Evolutionary conservation across 2,888 invertebrate species (phyloP).

Genomic region (Alcis repandata): DNA sequence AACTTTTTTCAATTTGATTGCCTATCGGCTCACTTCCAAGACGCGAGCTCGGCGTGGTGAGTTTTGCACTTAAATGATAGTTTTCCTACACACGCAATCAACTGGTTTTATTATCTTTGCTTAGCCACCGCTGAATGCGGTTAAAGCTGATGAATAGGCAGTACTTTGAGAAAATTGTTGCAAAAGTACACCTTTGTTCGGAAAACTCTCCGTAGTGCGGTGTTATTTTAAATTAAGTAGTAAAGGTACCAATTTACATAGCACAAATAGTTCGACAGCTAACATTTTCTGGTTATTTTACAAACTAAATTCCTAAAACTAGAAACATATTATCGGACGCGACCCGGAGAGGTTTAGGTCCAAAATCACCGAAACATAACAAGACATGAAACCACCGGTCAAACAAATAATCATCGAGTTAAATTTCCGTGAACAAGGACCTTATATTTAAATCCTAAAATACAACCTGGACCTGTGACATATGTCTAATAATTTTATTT

Average conservation of each 20-base stretch:
- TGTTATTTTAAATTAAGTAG: slow-evolving; percentile 67
- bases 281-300: slow-evolving; percentile 73
- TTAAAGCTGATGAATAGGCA: slow-evolving; percentile 1
- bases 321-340: slow-evolving; percentile 61
- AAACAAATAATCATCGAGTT: slow-evolving; percentile 1
- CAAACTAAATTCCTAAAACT: slow-evolving; percentile 78
- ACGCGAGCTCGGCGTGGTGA: too few relatives aligned
- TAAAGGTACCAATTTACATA: slow-evolving; percentile 72
- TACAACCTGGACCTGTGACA: slow-evolving; percentile 85
- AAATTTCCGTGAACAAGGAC: slow-evolving; percentile 6
- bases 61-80: too few relatives aligned
- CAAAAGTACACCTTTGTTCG: slow-evolving; percentile 63
- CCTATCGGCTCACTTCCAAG: too few relatives aligned
- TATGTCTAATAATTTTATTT: slow-evolving; percentile 70
- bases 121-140: too few relatives aligned
- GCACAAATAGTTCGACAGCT: slow-evolving; percentile 80
- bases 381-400: not conserved
- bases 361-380: slow-evolving; percentile 7
- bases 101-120: too few relatives aligned
- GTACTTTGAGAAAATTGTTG: slow-evolving; percentile 10
- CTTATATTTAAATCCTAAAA: slow-evolving; percentile 71
- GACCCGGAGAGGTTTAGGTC: slow-evolving; percentile 61
- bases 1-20: too few relatives aligned
- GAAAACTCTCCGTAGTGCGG: slow-evolving; percentile 59
- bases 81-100: too few relatives aligned